Evolutionary conservation across 2,888 invertebrate species (phyloP).

Genomic region (Dasypolia templi): DNA sequence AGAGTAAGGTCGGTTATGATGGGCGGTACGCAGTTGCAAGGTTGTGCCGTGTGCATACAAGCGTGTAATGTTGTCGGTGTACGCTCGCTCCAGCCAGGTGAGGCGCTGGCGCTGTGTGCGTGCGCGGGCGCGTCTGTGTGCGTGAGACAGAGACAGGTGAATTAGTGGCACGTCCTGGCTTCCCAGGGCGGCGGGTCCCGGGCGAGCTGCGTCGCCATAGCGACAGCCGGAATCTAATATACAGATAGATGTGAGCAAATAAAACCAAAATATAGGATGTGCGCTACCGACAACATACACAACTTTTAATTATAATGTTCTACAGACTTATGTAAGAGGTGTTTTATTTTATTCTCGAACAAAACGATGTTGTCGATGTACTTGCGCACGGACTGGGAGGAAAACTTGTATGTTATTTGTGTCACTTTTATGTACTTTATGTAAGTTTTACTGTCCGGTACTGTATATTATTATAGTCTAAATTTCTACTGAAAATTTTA

Average conservation of each 20-base stretch:
- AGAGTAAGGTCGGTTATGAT: slow-evolving; percentile 75
- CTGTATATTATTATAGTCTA: background rate
- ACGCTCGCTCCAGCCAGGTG: slow-evolving; percentile 74
- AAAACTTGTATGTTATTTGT: slow-evolving; percentile 28
- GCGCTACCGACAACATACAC: slow-evolving; percentile 56
- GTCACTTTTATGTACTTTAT: slow-evolving; percentile 7
- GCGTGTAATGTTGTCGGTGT: slow-evolving; percentile 77
- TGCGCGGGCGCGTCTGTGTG: slow-evolving; percentile 69
- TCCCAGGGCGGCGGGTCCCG: slow-evolving; percentile 77
- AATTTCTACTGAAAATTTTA: background rate
- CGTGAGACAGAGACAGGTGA: slow-evolving; percentile 82
- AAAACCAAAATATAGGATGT: slow-evolving; percentile 73
- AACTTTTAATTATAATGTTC: slow-evolving; percentile 64
- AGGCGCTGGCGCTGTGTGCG: slow-evolving; percentile 59
- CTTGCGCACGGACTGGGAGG: background rate
- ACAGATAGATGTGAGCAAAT: slow-evolving; percentile 74
- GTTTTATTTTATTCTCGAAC: slow-evolving; percentile 38
- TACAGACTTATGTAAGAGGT: slow-evolving; percentile 31
- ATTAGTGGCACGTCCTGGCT: slow-evolving; percentile 77
- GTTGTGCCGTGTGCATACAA: slow-evolving; percentile 78
- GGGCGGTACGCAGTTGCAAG: slow-evolving; percentile 69
- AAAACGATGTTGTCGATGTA: slow-evolving; percentile 11
- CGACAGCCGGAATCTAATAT: slow-evolving; percentile 82
- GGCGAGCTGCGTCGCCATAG: slow-evolving; percentile 83
- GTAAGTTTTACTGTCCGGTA: background rate